Base-by-base conservation (phyloP, 2,797 vertebrate genomes). In the Acanthiza pusilla region DNA sequence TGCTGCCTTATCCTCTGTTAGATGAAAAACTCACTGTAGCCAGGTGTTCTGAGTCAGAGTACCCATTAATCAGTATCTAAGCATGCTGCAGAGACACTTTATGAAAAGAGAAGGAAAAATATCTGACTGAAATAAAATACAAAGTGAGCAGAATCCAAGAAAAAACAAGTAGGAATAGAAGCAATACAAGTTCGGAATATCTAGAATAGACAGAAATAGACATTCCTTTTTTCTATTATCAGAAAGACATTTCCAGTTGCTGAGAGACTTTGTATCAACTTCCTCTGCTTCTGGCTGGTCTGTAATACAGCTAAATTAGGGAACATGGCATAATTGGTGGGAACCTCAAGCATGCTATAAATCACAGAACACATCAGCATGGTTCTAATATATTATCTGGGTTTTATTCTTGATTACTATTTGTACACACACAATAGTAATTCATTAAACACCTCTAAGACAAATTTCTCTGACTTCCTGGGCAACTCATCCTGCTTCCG, bases 11-110 rank as follows among this genome's bases (percentile, higher is more conserved):
- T 32, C 38, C 55, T 6, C 60, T 32, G 23, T 48, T 89, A 87
- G 73, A 79, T 1, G 3, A 55, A 87, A 85, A 66, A 58, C 11
- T 62, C n/a, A 7, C 26, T 87, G n/a, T 16, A 76, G 60, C 36
- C 89, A 92, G 55, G 85, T 91, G 68, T 54, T 93, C 63, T 34
- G 45, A 93, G 68, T 29, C 91, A 88, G 42, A 16, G 16, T 30
- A 80, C 42, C 42, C 85, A 88, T 94, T 77, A 93, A 89, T 67
- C 84, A 93, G 55, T 54, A 82, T 30, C 67, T 50, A 83, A 80
- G 42, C 40, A 79, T 10, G 14, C 55, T 93, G 60, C 75, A 79
- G 38, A 77, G 60, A 73, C 40, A 18, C 18, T n/a, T 22, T 12
- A 63, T 27, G 20, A 83, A 87, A 91, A 85, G 42, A 62, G 29